phyloP scores from a whole-genome alignment of 2,113 vertebrate genomes.

The Diadophis punctatus region DNA sequence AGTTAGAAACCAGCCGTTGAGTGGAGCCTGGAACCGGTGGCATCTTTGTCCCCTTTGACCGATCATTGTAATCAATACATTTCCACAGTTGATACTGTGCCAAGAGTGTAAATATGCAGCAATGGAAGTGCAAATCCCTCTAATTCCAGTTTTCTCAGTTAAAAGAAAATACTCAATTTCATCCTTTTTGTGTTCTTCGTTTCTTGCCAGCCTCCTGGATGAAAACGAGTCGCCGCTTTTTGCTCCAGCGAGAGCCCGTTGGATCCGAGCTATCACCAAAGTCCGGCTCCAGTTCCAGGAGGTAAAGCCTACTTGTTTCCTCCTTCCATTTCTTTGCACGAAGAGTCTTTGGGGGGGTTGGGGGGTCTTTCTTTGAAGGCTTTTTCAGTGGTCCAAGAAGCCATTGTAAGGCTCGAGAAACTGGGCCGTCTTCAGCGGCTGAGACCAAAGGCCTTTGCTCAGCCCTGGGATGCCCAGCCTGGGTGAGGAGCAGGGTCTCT shows the following conservation, averaged over 20 bases:
- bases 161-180: neutral
- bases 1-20: neutral
- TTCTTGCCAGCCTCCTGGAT: constrained; percentile 58
- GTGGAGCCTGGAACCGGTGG: neutral
- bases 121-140: neutral
- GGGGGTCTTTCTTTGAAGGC: neutral
- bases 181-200: constrained; percentile 22
- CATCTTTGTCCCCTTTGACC: neutral
- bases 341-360: too few species aligned
- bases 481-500: neutral
- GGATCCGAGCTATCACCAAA: constrained; percentile 95
- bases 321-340: neutral
- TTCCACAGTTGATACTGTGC: neutral
- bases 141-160: neutral
- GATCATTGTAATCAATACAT: neutral
- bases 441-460: neutral
- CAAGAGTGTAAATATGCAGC: neutral
- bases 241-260: constrained; percentile 81
- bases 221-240: constrained; percentile 75
- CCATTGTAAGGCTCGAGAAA: accelerated
- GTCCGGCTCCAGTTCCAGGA: constrained; percentile 88
- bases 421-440: neutral
- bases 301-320: constrained; percentile 69
- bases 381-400: too few species aligned
- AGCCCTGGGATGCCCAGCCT: neutral